Evolutionary conservation across 2,888 invertebrate genomes (phyloP).

Genomic region (Megastigmus dorsalis): DNA sequence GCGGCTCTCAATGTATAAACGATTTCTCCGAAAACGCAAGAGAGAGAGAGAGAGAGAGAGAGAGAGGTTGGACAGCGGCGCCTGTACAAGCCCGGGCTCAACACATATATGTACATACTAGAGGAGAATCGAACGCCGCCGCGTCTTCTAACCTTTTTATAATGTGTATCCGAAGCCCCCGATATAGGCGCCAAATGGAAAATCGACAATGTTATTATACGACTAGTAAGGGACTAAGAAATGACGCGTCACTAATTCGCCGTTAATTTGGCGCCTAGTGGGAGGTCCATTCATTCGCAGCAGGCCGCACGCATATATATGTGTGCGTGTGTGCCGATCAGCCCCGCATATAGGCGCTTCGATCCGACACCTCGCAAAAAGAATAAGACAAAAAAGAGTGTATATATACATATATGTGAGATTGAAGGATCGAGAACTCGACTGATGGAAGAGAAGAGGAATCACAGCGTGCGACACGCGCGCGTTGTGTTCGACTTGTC

Average conservation of each 20-base stretch:
- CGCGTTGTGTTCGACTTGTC: neutral
- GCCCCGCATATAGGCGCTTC: neutral
- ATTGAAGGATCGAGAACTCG: too few relatives aligned
- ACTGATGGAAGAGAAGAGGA: neutral
- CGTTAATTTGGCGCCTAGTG: slow-evolving; percentile 54
- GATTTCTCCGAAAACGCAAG: slow-evolving; percentile 34
- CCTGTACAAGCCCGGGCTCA: neutral
- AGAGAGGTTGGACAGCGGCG: too few relatives aligned
- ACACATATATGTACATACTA: neutral
- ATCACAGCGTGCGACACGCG: neutral
- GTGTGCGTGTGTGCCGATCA: neutral
- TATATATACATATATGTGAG: neutral
- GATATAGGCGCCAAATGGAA: slow-evolving; percentile 19
- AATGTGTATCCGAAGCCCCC: neutral
- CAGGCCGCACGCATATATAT: neutral
- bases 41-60: too few relatives aligned
- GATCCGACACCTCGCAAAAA: neutral
- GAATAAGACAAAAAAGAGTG: neutral
- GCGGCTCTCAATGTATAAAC: slow-evolving; percentile 27
- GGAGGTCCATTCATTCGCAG: too few relatives aligned
- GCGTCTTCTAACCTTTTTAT: neutral
- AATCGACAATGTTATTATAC: neutral
- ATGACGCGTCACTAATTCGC: slow-evolving; percentile 55
- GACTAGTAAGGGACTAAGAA: slow-evolving; percentile 16
- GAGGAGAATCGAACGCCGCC: neutral